phyloP scores from a whole-genome alignment of 2,113 vertebrate genomes.

The Odontesthes bonariensis region DNA sequence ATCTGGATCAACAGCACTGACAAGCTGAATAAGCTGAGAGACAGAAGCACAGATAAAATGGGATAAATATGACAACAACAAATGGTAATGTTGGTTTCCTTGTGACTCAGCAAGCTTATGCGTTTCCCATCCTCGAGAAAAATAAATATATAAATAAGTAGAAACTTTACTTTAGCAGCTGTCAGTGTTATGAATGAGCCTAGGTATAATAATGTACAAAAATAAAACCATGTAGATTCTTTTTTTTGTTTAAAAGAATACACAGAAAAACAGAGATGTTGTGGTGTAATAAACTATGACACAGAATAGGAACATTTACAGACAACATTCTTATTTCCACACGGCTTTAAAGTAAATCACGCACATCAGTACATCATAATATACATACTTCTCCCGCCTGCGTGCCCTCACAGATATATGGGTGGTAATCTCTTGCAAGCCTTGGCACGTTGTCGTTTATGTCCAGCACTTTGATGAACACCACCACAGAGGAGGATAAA shows the following conservation, averaged over 20 bases:
- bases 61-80: background rate
- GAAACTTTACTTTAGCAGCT: constrained; percentile 3
- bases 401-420: constrained; percentile 93
- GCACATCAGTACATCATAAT: constrained; percentile 51
- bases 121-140: constrained; percentile 6
- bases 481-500: constrained; percentile 84
- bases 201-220: background rate
- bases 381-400: constrained; percentile 86
- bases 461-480: constrained; percentile 90
- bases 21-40: constrained; percentile 87
- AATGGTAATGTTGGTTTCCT: background rate
- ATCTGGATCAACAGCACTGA: constrained; percentile 91
- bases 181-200: background rate
- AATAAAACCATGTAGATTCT: background rate
- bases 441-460: constrained; percentile 93
- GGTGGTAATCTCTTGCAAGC: constrained; percentile 88
- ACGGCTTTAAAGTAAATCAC: constrained; percentile 22
- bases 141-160: background rate
- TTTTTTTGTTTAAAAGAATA: background rate
- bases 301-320: background rate
- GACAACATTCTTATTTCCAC: background rate
- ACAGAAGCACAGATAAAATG: constrained; percentile 29
- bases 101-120: background rate
- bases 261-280: background rate
- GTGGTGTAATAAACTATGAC: background rate